Evolutionary conservation across 1,140 invertebrate genomes (phyloP), one percentile per base, ranked within the genome.

Genomic region (Spodoptera frugiperda): DNA sequence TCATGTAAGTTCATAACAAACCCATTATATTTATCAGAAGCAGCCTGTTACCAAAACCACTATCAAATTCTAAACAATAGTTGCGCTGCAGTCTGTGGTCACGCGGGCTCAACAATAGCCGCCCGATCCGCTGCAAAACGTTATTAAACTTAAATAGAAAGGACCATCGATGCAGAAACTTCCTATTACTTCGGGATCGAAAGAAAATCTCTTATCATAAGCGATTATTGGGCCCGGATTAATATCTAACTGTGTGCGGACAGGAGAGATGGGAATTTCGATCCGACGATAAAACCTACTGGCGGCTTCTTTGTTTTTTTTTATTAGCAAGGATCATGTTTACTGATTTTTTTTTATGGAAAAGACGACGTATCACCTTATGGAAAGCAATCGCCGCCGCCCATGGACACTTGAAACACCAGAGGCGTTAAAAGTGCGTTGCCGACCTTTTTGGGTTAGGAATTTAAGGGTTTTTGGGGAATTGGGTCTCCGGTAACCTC

Each of bases 191-290:
- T 80, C n/a, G 63, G 85, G 84, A 87, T 88, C 82, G 84, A 86
- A 86, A 87, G 86, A 87, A 91, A 91, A 91, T 90, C 87, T 87
- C 85, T 89, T 88, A 89, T 89, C 88, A 88, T 79, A 83, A 90
- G 86, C 87, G 91, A 90, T 90, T 90, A 91, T 91, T 91, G 89
- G 77, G 75, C 75, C 78, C 78, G 85, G 89, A 89, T 91, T 91
- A 91, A 91, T 89, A 91, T 89, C 88, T 91, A 88, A 55, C 79
- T 46, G 77, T 81, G 85, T 63, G 81, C 78, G 72, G 78, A 73
- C 81, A 78, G 67, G 57, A 70, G 73, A 83, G 81, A 87, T 87
- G 82, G 84, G 84, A 89, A 90, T 90, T 90, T 91, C 33, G 59
- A 44, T 63, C 59, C 25, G 85, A 83, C 79, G 78, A 82, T 84